Percentiles rank a stretch among this genome's conserved stretches.
Evolutionary conservation across 2,797 vertebrate genomes (phyloP).

Genomic region (Halcyon leucocephala): DNA sequence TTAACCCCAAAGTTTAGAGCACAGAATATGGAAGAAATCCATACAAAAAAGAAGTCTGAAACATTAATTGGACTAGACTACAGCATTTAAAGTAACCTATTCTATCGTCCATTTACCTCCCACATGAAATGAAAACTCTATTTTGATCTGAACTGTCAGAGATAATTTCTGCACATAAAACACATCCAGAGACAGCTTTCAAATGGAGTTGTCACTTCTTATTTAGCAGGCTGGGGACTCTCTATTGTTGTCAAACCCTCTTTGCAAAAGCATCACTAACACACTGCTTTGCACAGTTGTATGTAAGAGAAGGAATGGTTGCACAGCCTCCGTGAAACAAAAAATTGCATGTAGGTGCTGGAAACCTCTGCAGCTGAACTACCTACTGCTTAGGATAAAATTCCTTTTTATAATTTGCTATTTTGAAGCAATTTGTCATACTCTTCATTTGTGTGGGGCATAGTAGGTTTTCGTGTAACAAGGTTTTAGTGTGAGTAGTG

Average conservation of each 20-base stretch:
- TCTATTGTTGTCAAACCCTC: conserved; percentile 93
- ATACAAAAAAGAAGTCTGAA: conserved; percentile 31
- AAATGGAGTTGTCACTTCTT: conserved; percentile 91
- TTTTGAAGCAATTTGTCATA: conserved; percentile 45
- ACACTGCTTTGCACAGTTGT: conserved; percentile 32
- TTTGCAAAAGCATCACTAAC: conserved; percentile 86
- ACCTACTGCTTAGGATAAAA: background rate
- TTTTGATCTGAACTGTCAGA: conserved; percentile 83
- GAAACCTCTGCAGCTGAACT: conserved; percentile 13
- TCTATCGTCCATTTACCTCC: conserved; percentile 73
- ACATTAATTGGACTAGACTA: conserved; percentile 73
- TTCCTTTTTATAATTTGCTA: background rate
- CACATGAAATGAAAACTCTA: conserved; percentile 78
- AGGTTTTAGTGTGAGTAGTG: background rate
- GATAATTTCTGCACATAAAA: conserved; percentile 83
- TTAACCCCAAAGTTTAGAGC: conserved; percentile 52
- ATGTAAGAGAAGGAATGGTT: conserved; percentile 69
- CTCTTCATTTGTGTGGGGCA: background rate
- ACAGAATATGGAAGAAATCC: conserved; percentile 25
- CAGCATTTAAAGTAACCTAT: conserved; percentile 74
- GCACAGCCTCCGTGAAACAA: conserved; percentile 33
- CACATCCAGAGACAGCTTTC: conserved; percentile 80
- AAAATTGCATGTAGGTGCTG: conserved; percentile 1
- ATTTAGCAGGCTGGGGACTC: conserved; percentile 86
- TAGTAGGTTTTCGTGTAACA: background rate